phyloP scores from a whole-genome alignment of 2,113 vertebrate genomes.

The Odontophorus gujanensis region DNA sequence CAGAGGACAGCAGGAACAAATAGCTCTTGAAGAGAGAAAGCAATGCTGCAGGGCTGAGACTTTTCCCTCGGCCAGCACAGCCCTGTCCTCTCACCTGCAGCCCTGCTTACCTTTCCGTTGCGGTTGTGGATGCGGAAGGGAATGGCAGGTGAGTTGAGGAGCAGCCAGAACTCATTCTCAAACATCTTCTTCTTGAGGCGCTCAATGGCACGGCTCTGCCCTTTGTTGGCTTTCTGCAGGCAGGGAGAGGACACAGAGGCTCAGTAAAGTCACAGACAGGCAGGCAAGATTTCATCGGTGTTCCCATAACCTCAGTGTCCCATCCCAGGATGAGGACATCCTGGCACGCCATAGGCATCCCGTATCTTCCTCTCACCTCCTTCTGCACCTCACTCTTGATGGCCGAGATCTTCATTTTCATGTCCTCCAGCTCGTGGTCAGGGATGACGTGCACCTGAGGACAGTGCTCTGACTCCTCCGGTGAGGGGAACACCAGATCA shows the following conservation, averaged over 20 bases:
- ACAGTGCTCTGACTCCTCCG: conserved; percentile 90
- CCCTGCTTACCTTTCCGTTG: conserved; percentile 90
- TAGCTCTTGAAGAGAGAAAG: conserved; percentile 83
- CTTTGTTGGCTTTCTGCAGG: conserved; percentile 91
- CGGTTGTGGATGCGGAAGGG: conserved; percentile 97
- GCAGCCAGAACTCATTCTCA: conserved; percentile 95
- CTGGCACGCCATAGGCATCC: not conserved
- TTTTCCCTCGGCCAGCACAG: not conserved
- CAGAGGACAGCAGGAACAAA: conserved; percentile 92
- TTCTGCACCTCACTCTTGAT: conserved; percentile 98
- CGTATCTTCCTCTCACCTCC: conserved; percentile 81
- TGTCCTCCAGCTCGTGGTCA: conserved; percentile 96
- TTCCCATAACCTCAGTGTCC: accelerated
- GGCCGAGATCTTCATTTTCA: conserved; percentile 97
- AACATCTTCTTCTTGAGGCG: conserved; percentile 99
- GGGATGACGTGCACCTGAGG: conserved; percentile 92
- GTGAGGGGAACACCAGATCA: conserved; percentile 91
- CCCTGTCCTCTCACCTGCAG: accelerated
- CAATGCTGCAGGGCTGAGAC: not conserved
- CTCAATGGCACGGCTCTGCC: conserved; percentile 91
- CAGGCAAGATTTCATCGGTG: not conserved
- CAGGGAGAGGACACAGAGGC: not conserved
- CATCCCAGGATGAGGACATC: not conserved
- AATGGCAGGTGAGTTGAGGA: conserved; percentile 93
- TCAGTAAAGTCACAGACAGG: too few relatives aligned